A percentile compares a stretch with the other conserved stretches of the same genome.
phyloP scores from a whole-genome alignment of 1,140 invertebrate species.

The Apocrypta bakeri region DNA sequence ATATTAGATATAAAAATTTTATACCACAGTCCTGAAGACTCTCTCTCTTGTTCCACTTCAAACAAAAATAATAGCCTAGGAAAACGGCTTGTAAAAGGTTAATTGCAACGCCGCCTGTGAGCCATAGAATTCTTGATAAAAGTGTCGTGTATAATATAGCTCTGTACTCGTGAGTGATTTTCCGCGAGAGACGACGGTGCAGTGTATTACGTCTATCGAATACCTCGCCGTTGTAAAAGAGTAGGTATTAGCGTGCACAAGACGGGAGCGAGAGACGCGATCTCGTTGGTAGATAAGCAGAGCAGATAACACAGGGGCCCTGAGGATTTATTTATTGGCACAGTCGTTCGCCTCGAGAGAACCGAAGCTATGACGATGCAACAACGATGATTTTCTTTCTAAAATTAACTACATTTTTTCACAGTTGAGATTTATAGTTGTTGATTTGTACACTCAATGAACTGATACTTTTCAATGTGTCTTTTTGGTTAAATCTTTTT shows the following conservation, averaged over 20 bases:
- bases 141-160: too few relatives aligned
- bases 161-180: slow-evolving; percentile 5
- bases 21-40: neutral
- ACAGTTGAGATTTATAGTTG: too few relatives aligned
- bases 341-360: neutral
- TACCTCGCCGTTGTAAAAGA: neutral
- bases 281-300: neutral
- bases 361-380: neutral
- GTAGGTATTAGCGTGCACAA: slow-evolving; percentile 7
- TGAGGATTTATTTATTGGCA: slow-evolving; percentile 23
- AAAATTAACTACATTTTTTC: too few relatives aligned
- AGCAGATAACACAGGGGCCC: slow-evolving; percentile 1
- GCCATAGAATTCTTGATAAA: neutral
- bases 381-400: too few relatives aligned
- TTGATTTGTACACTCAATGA: too few relatives aligned
- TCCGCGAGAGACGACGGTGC: neutral
- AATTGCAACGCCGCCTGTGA: neutral
- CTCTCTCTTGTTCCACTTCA: neutral
- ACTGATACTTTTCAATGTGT: too few relatives aligned
- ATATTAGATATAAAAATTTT: neutral
- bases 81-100: neutral
- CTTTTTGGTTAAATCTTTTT: too few relatives aligned
- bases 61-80: neutral
- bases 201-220: neutral
- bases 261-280: slow-evolving; percentile 12